Evolutionary conservation across 1,140 invertebrate genomes (phyloP).

Genomic region (Drosophila asahinai): DNA sequence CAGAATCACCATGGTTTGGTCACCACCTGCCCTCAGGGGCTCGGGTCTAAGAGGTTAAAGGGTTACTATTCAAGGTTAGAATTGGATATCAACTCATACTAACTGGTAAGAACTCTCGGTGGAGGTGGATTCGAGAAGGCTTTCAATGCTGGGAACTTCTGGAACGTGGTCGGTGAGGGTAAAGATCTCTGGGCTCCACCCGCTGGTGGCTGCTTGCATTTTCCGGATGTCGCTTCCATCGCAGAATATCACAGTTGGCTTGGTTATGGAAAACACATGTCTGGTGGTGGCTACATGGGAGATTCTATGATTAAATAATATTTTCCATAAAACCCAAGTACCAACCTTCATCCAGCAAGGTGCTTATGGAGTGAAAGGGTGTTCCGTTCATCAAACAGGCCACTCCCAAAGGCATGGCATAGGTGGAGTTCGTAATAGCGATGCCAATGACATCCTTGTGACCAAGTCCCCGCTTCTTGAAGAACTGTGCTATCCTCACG

Average conservation of each 20-base stretch:
- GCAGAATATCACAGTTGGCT: slow-evolving; percentile 72
- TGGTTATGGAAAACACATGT: slow-evolving; percentile 65
- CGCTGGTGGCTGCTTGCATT: slow-evolving; percentile 46
- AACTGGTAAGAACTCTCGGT: slow-evolving; percentile 69
- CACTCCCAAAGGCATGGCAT: slow-evolving; percentile 55
- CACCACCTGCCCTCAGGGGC: neutral
- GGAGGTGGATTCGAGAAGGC: slow-evolving; percentile 55
- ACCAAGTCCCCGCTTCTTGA: neutral
- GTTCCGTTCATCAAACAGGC: slow-evolving; percentile 73
- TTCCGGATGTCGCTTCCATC: slow-evolving; percentile 69
- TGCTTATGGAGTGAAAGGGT: slow-evolving; percentile 67
- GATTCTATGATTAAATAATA: too few relatives aligned
- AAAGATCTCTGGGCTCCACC: slow-evolving; percentile 64
- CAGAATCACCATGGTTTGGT: neutral
- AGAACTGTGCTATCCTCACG: neutral
- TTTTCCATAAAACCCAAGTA: neutral
- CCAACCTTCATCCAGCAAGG: slow-evolving; percentile 63
- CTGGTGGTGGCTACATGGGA: slow-evolving; percentile 13
- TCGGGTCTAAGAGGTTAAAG: neutral
- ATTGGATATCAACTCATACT: slow-evolving; percentile 3
- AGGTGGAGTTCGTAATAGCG: too few relatives aligned
- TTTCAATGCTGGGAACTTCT: slow-evolving; percentile 63
- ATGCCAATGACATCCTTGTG: too few relatives aligned
- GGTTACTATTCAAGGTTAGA: neutral
- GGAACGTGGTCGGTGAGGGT: slow-evolving; percentile 59